Evolutionary conservation across 2,797 vertebrate species (phyloP).

Genomic region (Sternarchorhynchus goeldii): DNA sequence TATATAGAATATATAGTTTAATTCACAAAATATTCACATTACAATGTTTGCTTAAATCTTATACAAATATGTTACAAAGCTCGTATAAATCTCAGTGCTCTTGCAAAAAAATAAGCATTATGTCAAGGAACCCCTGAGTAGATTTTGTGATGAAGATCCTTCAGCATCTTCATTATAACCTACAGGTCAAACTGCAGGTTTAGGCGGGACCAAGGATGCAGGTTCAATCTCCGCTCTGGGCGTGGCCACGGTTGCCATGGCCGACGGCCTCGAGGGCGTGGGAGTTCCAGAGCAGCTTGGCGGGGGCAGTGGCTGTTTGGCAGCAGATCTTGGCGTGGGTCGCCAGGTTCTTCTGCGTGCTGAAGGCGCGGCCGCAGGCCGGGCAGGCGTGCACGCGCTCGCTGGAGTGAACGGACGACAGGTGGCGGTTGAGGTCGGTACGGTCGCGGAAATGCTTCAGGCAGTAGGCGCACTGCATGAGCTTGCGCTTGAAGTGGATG

Average conservation of each 20-base stretch:
- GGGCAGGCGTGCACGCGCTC: slow-evolving; percentile 71
- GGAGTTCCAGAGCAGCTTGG: slow-evolving; percentile 62
- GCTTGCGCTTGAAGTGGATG: slow-evolving; percentile 81
- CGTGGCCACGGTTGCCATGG: slow-evolving; percentile 48
- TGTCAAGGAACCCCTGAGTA: slow-evolving; percentile 9
- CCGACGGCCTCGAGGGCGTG: slow-evolving; percentile 63
- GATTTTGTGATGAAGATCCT: neutral
- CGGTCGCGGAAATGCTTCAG: slow-evolving; percentile 77
- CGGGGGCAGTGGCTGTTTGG: slow-evolving; percentile 63
- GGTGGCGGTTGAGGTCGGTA: slow-evolving; percentile 78
- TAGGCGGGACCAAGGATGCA: neutral
- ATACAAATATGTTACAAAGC: slow-evolving; percentile 36
- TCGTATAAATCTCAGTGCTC: slow-evolving; percentile 31
- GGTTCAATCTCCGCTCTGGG: slow-evolving; percentile 35
- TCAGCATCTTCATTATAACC: slow-evolving; percentile 4
- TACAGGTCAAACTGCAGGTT: neutral
- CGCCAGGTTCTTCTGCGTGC: slow-evolving; percentile 79
- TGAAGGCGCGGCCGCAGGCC: slow-evolving; percentile 77
- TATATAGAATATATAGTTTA: slow-evolving; percentile 49
- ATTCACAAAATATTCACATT: slow-evolving; percentile 47
- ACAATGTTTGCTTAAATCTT: slow-evolving; percentile 53
- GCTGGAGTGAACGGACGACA: slow-evolving; percentile 74
- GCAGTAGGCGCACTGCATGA: slow-evolving; percentile 80
- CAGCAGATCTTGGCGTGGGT: slow-evolving; percentile 77
- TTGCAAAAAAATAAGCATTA: neutral